phyloP scores from a whole-genome alignment of 2,888 invertebrate species.

The Trypoxylon attenuatum region DNA sequence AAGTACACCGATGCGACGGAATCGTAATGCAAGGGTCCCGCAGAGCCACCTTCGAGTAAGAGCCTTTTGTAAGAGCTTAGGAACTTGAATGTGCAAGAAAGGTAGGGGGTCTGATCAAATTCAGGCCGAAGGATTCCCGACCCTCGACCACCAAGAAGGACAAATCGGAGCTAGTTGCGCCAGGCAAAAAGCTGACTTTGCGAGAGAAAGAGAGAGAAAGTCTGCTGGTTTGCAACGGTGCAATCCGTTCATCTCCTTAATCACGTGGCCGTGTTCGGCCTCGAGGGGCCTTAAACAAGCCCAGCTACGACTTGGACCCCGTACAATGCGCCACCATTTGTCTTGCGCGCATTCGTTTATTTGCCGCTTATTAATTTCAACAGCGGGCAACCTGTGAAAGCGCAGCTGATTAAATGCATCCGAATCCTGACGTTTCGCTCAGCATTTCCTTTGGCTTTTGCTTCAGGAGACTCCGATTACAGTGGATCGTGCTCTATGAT shows the following conservation, averaged over 20 bases:
- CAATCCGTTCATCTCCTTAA: slow-evolving; percentile 56
- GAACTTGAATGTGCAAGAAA: background rate
- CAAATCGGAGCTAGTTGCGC: slow-evolving; percentile 46
- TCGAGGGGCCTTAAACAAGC: slow-evolving; percentile 50
- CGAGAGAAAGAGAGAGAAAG: slow-evolving; percentile 17
- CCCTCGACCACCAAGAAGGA: background rate
- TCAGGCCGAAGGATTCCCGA: background rate
- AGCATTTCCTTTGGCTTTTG: too few species aligned
- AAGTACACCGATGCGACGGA: too few species aligned
- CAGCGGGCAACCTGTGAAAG: slow-evolving; percentile 46
- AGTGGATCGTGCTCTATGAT: too few species aligned
- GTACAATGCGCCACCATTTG: slow-evolving; percentile 61
- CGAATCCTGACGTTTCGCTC: too few species aligned
- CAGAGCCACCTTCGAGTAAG: too few species aligned
- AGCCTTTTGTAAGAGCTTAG: background rate
- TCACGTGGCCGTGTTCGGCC: slow-evolving; percentile 50
- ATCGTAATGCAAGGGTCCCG: too few species aligned
- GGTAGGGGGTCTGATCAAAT: background rate
- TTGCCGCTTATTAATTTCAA: slow-evolving; percentile 66
- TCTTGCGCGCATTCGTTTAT: slow-evolving; percentile 59
- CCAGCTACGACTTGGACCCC: slow-evolving; percentile 34
- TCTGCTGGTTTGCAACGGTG: too few species aligned
- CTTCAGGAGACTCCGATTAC: too few species aligned
- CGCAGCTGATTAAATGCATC: slow-evolving; percentile 45
- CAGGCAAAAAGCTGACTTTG: slow-evolving; percentile 15